Conservation (phyloP, 2,113 vertebrate species). For the Peromyscus maniculatus region DNA sequence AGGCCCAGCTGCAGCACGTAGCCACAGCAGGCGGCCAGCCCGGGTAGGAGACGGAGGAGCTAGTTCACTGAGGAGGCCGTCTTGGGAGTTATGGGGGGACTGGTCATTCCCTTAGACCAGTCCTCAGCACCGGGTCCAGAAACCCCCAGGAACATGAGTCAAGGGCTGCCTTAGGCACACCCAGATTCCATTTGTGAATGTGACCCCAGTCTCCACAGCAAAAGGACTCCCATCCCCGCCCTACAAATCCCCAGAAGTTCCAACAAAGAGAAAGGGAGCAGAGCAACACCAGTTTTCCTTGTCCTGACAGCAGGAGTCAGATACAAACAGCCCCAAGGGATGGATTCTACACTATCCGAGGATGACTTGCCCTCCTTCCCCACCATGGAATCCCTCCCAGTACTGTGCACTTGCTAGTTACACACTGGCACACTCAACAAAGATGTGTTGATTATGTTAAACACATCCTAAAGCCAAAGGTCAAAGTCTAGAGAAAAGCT, state of each 20-base stretch:
- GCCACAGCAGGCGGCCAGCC: constrained; percentile 50
- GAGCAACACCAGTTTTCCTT: background rate
- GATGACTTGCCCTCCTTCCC: background rate
- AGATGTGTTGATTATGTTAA: background rate
- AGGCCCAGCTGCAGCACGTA: constrained; percentile 73
- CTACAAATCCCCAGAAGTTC: constrained; percentile 15
- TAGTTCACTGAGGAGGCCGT: background rate
- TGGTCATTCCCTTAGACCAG: background rate
- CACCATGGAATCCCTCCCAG: background rate
- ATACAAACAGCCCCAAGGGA: background rate
- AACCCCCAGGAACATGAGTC: constrained; percentile 47
- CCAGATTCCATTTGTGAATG: constrained; percentile 68
- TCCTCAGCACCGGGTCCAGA: background rate
- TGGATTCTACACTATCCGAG: background rate
- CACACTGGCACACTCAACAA: background rate
- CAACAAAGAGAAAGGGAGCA: background rate
- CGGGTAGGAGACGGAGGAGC: constrained; percentile 45
- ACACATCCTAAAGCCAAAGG: background rate
- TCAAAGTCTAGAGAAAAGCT: background rate
- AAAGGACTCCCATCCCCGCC: constrained; percentile 33
- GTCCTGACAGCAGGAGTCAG: background rate
- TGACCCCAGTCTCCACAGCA: constrained; percentile 51
- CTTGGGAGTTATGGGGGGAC: background rate
- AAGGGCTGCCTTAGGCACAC: background rate
- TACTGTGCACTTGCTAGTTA: background rate